Conservation (phyloP, 2,888 invertebrate species). For the Andrena bicolor region DNA sequence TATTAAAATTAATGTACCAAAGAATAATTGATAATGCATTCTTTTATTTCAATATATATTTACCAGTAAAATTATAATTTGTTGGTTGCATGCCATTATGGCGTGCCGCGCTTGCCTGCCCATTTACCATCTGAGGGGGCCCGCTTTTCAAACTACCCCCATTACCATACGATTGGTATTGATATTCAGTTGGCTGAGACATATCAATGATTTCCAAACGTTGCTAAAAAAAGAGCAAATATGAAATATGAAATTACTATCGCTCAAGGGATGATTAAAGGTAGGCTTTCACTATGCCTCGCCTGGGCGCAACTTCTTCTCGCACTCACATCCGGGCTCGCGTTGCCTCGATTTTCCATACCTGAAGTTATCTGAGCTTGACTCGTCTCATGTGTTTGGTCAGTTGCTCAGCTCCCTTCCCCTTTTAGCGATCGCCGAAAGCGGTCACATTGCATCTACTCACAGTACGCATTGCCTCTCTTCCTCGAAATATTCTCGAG, state of each 20-base stretch:
- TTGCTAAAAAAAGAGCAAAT: constrained; percentile 68
- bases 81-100: constrained; percentile 80
- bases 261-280: no score
- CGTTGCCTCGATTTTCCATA: no score
- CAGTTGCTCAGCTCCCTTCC: no score
- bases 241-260: background rate
- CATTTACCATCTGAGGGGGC: constrained; percentile 75
- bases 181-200: constrained; percentile 80
- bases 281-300: no score
- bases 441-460: no score
- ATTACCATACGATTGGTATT: constrained; percentile 74
- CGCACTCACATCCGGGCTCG: no score
- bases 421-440: no score
- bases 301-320: no score
- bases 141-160: constrained; percentile 73
- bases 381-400: no score
- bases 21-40: background rate
- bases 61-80: constrained; percentile 78
- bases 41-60: constrained; percentile 26
- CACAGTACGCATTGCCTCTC: no score
- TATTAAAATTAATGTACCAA: background rate
- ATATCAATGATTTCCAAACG: constrained; percentile 68
- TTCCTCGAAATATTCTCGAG: no score
- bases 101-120: constrained; percentile 74
- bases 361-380: no score